Conservation (phyloP, 2,797 vertebrate species). For the Hafferia zeledoni region DNA sequence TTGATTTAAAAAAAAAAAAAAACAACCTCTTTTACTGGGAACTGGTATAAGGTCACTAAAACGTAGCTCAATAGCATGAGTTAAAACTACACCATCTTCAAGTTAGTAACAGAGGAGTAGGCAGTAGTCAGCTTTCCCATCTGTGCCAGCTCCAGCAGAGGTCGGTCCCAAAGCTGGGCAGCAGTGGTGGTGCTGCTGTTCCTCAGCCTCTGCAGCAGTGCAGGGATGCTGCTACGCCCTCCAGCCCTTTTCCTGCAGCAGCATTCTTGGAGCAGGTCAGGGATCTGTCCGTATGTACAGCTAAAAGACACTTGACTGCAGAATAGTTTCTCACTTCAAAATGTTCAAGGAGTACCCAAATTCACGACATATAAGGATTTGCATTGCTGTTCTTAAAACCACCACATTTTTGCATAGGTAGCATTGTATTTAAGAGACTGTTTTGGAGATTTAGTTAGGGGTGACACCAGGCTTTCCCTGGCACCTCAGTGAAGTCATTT, state of each 20-base stretch:
- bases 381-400: background rate
- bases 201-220: background rate
- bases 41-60: conserved; percentile 43
- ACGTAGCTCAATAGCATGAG: background rate
- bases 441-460: background rate
- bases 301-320: background rate
- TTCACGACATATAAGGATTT: background rate
- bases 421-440: background rate
- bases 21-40: background rate
- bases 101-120: background rate
- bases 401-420: background rate
- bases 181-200: background rate
- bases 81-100: background rate
- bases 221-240: background rate
- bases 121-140: background rate
- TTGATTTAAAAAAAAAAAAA: background rate
- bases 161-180: background rate
- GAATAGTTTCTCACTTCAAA: background rate
- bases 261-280: background rate
- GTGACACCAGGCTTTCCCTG: background rate
- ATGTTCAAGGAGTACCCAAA: background rate
- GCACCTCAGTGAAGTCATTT: background rate
- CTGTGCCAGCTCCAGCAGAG: background rate
- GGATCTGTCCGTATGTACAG: accelerated
- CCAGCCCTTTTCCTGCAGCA: background rate